A percentile compares a stretch with the other conserved stretches of the same genome.
These are phyloP conservation scores for Hippoglossus stenolepis DNA, from an alignment of 2,113 vertebrate species.

Conservation along the genomic window DNA sequence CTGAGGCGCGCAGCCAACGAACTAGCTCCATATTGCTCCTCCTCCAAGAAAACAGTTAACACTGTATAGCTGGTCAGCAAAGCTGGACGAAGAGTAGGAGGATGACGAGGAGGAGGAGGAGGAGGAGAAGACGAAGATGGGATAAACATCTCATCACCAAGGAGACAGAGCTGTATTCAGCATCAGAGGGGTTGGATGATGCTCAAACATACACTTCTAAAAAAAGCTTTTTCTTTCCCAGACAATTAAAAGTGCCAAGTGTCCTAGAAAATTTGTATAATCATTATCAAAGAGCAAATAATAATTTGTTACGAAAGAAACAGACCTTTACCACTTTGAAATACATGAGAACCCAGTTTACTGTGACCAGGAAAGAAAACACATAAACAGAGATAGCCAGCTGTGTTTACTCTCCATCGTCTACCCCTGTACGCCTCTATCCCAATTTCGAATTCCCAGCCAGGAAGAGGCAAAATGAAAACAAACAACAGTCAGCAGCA, in stretches of 20 bases:
- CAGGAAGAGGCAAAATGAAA: conserved; percentile 55
- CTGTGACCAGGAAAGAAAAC: conserved; percentile 36
- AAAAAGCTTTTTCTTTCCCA: conserved; percentile 18
- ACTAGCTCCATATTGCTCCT: conserved; percentile 49
- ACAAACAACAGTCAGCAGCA: conserved; percentile 61
- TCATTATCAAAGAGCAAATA: conserved; percentile 17
- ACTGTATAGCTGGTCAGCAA: conserved; percentile 48
- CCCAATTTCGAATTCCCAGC: conserved; percentile 61
- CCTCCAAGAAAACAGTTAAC: conserved; percentile 70
- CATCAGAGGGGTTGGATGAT: conserved; percentile 11
- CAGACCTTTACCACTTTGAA: conserved; percentile 10
- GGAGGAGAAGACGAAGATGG: conserved; percentile 13
- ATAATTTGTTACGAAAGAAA: conserved; percentile 32
- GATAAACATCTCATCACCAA: conserved; percentile 61
- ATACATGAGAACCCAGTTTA: conserved; percentile 22
- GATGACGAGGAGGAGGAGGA: conserved; percentile 17
- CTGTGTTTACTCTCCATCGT: conserved; percentile 72
- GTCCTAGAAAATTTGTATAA: background rate
- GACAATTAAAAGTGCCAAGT: conserved; percentile 12
- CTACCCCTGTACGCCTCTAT: conserved; percentile 50
- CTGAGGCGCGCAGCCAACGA: conserved; percentile 56
- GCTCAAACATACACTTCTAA: conserved; percentile 12
- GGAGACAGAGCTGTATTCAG: conserved; percentile 45
- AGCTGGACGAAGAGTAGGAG: conserved; percentile 43
- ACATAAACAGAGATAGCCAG: conserved; percentile 54